Evolutionary conservation across 92 coral and sea anemone species (phyloP).

Genomic region (Epizoanthus ramosus): DNA sequence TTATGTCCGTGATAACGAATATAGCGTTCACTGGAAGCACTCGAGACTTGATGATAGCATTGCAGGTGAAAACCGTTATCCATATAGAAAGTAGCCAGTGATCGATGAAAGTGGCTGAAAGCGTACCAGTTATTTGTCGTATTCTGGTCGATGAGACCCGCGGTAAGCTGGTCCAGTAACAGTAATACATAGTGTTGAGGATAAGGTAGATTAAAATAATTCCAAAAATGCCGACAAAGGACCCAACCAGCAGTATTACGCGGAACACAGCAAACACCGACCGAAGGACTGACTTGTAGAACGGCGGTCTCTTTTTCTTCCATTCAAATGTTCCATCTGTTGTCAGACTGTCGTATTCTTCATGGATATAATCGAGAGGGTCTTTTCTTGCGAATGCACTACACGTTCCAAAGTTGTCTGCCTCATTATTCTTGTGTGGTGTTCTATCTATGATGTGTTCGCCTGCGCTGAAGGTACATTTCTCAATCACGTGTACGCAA

Average conservation of each 20-base stretch:
- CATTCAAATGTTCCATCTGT: background rate
- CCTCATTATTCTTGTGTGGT: background rate
- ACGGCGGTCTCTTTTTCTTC: background rate
- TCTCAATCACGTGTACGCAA: slow-evolving; percentile 8
- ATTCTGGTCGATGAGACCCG: background rate
- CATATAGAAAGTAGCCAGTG: slow-evolving; percentile 25
- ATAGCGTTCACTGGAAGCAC: background rate
- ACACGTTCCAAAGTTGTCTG: background rate
- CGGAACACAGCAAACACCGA: slow-evolving; percentile 1
- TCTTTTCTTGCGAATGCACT: slow-evolving; percentile 16
- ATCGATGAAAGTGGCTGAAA: slow-evolving; percentile 1
- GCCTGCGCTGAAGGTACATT: slow-evolving; percentile 11
- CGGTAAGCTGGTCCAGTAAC: slow-evolving; percentile 23
- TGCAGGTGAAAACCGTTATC: slow-evolving; percentile 21
- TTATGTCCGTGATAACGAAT: background rate
- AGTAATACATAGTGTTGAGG: slow-evolving; percentile 12
- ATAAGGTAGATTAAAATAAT: background rate
- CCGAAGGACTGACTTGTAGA: slow-evolving; percentile 12
- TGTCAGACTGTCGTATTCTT: background rate
- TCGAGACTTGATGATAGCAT: slow-evolving; percentile 6
- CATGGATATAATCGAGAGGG: slow-evolving; percentile 8
- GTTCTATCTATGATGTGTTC: slow-evolving; percentile 21
- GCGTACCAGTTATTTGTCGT: background rate
- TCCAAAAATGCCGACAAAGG: slow-evolving; percentile 1
- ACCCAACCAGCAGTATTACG: background rate